Evolutionary conservation across 2,797 vertebrate species (phyloP).

Genomic region (Lepus oiostolus): DNA sequence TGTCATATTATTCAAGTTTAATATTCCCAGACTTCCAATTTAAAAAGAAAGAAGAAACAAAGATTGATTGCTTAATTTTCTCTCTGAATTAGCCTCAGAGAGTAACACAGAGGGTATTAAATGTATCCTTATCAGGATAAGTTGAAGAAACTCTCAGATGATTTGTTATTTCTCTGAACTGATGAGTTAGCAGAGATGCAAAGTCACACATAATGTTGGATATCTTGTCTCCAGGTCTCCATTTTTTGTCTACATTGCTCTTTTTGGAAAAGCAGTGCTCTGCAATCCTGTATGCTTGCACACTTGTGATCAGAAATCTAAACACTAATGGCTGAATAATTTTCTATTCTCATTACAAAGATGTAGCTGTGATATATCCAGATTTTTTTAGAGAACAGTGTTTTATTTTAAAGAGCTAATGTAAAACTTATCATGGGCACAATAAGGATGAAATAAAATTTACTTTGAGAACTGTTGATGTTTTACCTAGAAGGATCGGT

Average conservation of each 20-base stretch:
- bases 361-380: neutral
- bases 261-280: neutral
- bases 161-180: neutral
- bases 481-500: neutral
- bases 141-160: neutral
- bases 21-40: neutral
- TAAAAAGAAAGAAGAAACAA: neutral
- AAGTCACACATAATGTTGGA: neutral
- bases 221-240: neutral
- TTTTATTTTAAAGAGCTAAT: constrained; percentile 15
- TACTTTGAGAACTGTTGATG: neutral
- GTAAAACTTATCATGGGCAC: neutral
- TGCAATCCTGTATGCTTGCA: neutral
- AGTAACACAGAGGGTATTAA: neutral
- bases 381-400: neutral
- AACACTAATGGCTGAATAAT: neutral
- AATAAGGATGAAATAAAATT: neutral
- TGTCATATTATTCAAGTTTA: neutral
- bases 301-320: neutral
- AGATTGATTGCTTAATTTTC: neutral
- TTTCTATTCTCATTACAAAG: neutral
- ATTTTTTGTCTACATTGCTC: neutral
- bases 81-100: neutral
- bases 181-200: neutral
- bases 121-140: neutral